Conservation (phyloP, 2,888 invertebrate species). For the Beris chalybata region DNA sequence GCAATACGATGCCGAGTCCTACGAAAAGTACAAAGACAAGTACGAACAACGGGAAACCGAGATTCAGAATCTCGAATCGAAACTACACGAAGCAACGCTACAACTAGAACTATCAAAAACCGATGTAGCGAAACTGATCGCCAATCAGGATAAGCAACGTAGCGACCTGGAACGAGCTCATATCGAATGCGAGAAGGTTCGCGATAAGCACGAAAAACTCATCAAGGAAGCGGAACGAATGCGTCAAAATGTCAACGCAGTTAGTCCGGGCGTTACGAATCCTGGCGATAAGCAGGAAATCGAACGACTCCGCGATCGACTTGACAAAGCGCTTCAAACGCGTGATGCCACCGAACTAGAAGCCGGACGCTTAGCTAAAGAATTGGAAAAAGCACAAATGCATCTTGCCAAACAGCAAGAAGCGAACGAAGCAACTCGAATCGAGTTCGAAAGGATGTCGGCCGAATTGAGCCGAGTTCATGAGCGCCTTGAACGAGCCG, state of each 20-base stretch:
- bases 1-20: slow-evolving; percentile 73
- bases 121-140: slow-evolving; percentile 74
- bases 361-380: slow-evolving; percentile 80
- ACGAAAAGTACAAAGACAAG: slow-evolving; percentile 75
- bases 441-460: slow-evolving; percentile 83
- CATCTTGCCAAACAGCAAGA: slow-evolving; percentile 83
- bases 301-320: slow-evolving; percentile 80
- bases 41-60: slow-evolving; percentile 75
- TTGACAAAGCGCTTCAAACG: slow-evolving; percentile 75
- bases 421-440: slow-evolving; percentile 77
- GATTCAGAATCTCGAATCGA: slow-evolving; percentile 73
- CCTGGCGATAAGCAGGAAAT: slow-evolving; percentile 73
- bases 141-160: slow-evolving; percentile 77
- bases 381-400: slow-evolving; percentile 82
- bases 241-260: slow-evolving; percentile 56
- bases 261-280: slow-evolving; percentile 57
- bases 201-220: slow-evolving; percentile 83
- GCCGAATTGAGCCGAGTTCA: slow-evolving; percentile 79
- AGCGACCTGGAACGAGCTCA: slow-evolving; percentile 80
- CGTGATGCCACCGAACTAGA: slow-evolving; percentile 84
- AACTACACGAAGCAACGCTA: slow-evolving; percentile 77
- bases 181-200: slow-evolving; percentile 86
- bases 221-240: slow-evolving; percentile 65
- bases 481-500: slow-evolving; percentile 76
- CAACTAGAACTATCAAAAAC: slow-evolving; percentile 79